Base-by-base conservation (phyloP, 2,113 vertebrate genomes). In the Megaceryle torquata region DNA sequence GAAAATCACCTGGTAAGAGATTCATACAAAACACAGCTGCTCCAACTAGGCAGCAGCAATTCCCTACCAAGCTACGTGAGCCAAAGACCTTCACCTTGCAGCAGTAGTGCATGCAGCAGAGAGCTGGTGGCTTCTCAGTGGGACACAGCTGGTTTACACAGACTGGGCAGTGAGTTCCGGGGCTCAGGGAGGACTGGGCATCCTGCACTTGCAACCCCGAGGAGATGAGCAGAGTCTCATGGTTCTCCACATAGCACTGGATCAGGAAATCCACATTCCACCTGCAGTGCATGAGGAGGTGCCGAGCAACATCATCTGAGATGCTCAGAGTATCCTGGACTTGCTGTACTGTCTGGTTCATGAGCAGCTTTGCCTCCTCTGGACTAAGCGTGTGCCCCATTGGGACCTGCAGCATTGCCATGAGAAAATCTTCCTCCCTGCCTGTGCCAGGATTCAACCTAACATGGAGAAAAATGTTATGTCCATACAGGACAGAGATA, bases 51-150 rank as follows among this genome's bases (percentile, higher is more conserved):
- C 25, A 92, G 59, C 71, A 81, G 35, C 19, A 71, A 79, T 19
- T 71, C 24, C 70, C 83, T 31, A 37, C 50, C 22, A 71, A 63
- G 24, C 17, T 79, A 68, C 29, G 81, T 33, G 20, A 86, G 33
- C 11, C 26, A 70, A 87, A 89, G 29, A 54, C 7, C 37, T 95
- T 98, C 78, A 99, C 99, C 99, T 98, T 98, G 94, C 99, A 99
- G 98, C 99, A 99, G 97, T 98, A 99, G 97, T 99, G 99, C 98
- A 97, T 97, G 96, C 99, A 99, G 98, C 99, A 99, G 88, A 99
- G 99, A 1, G 98, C 97, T 10, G 98, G 98, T 26, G 97, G 95
- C 10, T 97, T 95, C 8, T 98, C 98, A 1, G 56, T 54, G 4
- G 97, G 89, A 37, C 93, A 95, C 44, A 98, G 88, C 3, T 98